Base-by-base conservation (phyloP, 2,888 invertebrate genomes). In the Pseudococcus jackbeardsleyi region DNA sequence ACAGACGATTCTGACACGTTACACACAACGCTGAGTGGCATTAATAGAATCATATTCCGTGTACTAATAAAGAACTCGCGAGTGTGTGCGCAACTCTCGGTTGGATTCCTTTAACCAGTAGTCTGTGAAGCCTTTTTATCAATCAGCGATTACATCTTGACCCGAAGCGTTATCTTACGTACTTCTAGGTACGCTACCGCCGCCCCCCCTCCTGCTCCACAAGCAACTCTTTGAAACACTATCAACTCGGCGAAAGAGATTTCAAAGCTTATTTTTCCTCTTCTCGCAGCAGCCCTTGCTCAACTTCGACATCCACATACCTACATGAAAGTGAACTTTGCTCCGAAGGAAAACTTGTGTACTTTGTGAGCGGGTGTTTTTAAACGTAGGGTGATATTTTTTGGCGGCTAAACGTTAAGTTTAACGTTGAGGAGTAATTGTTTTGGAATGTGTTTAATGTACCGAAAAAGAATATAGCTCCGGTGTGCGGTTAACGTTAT, bases 371-470 rank as follows among this genome's bases (percentile, higher is more conserved):
- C 26, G 26, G 11, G 59, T 7, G 19, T 19, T n/a, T 59, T 59
- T 5, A 59, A 19, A 54, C 15, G 54, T 12, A 33, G 33, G 26
- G 33, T 5, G 68, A 9, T 22, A 59, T 59, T 72, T 72, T 72
- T 72, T 22, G 68, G 68, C 68, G 68, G 68, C 22, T 26, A 33
- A 72, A 72, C 26, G 68, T 72, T 72, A 72, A 72, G 26, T 72
- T 72, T 33, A 72, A 72, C 68, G 68, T 33, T 72, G 5, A 72
- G 33, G 68, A 72, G 68, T 72, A 72, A 72, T 72, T 72, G 68
- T 72, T 72, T 72, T 72, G 68, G 68, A 33, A 72, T 72, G 68
- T 72, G 68, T 72, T 72, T 72, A 72, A 72, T 72, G 68, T 72
- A 72, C 33, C 68, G 68, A 72, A 72, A 72, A 72, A 72, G 68